A percentile compares a stretch with the other conserved stretches of the same genome.
phyloP scores from a whole-genome alignment of 2,888 invertebrate species.

The Tetrapedia diversipes region DNA sequence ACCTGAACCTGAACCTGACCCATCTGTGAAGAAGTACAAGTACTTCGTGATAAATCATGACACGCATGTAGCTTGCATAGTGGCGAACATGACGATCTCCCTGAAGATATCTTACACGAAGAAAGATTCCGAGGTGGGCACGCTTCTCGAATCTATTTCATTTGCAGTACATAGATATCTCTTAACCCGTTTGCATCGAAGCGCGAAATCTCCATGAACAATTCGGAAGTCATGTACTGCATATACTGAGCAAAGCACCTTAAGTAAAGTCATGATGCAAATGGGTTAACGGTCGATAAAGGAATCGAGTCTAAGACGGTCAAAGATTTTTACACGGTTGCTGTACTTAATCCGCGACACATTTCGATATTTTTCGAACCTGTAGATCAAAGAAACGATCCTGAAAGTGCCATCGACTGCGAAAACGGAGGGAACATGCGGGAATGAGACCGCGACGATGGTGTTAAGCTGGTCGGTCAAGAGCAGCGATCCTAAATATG shows the following conservation, averaged over 20 bases:
- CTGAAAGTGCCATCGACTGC: neutral
- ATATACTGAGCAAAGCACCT: too few relatives aligned
- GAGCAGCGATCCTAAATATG: neutral
- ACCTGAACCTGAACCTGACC: neutral
- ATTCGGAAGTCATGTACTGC: too few relatives aligned
- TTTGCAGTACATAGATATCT: too few relatives aligned
- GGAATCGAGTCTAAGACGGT: too few relatives aligned
- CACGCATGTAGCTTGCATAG: neutral
- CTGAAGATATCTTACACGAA: neutral
- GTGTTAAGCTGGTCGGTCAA: neutral
- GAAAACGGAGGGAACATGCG: neutral
- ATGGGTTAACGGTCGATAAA: too few relatives aligned
- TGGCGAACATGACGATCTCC: slow-evolving; percentile 6
- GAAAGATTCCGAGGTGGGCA: neutral
- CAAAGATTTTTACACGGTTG: too few relatives aligned
- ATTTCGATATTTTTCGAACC: too few relatives aligned
- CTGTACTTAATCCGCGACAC: too few relatives aligned
- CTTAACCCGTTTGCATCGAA: too few relatives aligned
- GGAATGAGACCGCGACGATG: neutral
- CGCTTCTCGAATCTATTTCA: neutral
- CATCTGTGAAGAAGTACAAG: neutral
- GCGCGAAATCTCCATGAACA: too few relatives aligned
- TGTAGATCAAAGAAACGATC: neutral
- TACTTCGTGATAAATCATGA: neutral
- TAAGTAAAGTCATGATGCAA: too few relatives aligned